Percentiles rank a stretch among this genome's conserved stretches.
Evolutionary conservation across 2,113 vertebrate genomes (phyloP).

Genomic region (Trichomycterus rosablanca): DNA sequence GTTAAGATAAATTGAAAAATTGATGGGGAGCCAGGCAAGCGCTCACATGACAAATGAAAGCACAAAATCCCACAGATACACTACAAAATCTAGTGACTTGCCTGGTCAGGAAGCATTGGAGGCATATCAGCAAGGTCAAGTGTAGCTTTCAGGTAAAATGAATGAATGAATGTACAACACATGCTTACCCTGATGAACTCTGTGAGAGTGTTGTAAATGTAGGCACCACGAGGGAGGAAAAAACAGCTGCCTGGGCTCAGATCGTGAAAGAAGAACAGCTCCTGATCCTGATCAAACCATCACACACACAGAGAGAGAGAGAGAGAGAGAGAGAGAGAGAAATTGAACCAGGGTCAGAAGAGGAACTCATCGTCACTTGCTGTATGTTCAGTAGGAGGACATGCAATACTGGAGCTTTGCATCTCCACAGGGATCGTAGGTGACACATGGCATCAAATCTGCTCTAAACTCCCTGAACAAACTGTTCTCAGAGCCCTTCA

Average conservation of each 20-base stretch:
- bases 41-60: too few species aligned
- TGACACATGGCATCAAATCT: conserved; percentile 37
- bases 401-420: conserved; percentile 9
- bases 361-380: conserved; percentile 30
- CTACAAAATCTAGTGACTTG: too few species aligned
- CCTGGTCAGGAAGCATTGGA: too few species aligned
- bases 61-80: too few species aligned
- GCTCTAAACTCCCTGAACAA: conserved; percentile 27
- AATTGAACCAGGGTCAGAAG: too few species aligned
- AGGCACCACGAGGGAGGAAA: conserved; percentile 88
- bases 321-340: background rate
- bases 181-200: conserved; percentile 85
- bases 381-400: conserved; percentile 35
- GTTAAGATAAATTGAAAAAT: too few species aligned
- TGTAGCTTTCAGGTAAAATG: too few species aligned
- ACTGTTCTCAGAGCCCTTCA: conserved; percentile 16
- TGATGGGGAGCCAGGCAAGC: too few species aligned
- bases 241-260: conserved; percentile 95
- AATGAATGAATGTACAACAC: background rate
- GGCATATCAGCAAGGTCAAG: too few species aligned
- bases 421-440: conserved; percentile 40
- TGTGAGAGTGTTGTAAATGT: conserved; percentile 81
- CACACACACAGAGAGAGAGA: background rate
- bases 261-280: conserved; percentile 97
- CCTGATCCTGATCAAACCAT: conserved; percentile 77